Percentiles rank a stretch among this genome's conserved stretches.
Evolutionary conservation across 2,113 vertebrate genomes (phyloP).

Genomic region (Scytalopus superciliaris): DNA sequence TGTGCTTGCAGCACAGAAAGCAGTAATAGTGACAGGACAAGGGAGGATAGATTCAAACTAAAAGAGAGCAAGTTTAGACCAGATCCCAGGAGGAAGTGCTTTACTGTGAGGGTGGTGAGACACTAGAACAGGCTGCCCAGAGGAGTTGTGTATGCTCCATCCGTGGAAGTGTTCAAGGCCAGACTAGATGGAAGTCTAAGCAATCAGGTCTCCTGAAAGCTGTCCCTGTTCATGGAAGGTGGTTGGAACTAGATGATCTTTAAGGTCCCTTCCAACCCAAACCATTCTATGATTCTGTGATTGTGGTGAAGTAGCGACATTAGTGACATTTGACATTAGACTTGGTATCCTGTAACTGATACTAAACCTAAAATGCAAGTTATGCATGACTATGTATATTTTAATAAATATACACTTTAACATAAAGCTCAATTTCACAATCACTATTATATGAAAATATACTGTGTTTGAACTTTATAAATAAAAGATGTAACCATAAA

Average conservation of each 20-base stretch:
- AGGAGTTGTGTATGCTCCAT: not conserved
- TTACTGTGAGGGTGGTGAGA: not conserved
- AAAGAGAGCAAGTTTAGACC: too few species aligned
- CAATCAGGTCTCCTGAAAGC: not conserved
- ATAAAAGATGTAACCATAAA: not conserved
- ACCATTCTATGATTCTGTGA: not conserved
- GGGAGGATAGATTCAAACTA: not conserved
- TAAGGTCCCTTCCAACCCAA: not conserved
- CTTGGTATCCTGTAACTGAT: not conserved
- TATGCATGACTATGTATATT: not conserved
- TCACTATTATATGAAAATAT: not conserved
- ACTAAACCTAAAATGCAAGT: not conserved
- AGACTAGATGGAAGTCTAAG: not conserved
- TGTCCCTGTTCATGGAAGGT: not conserved
- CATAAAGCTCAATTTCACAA: not conserved
- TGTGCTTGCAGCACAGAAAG: not conserved
- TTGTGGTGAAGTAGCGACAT: not conserved
- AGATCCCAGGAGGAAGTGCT: too few species aligned
- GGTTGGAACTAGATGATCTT: not conserved
- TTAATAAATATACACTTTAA: not conserved
- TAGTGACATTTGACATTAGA: not conserved
- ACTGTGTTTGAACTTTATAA: not conserved
- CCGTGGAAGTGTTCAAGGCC: not conserved
- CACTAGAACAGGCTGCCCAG: too few species aligned
- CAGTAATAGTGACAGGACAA: not conserved